Base-by-base conservation (phyloP, 2,888 invertebrate genomes). In the Tuta absoluta region DNA sequence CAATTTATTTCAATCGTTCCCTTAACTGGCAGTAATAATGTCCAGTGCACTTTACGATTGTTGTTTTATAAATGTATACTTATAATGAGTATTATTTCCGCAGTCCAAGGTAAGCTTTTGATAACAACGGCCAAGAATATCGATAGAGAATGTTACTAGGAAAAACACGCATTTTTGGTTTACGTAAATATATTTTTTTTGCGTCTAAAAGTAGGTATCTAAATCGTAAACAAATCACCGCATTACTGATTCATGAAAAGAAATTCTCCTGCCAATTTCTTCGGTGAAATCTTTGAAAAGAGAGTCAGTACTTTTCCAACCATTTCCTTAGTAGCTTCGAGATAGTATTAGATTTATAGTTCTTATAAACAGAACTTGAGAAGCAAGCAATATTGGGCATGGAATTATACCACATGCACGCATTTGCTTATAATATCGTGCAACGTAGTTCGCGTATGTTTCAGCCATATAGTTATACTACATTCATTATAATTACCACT, bases 381-480 rank as follows among this genome's bases (percentile, higher is more conserved):
- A 0, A 19, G 37, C 37, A 7, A 57, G 1, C 12, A 57, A 28
- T 57, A 33, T 57, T 17, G n/a, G 48, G 33, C 1, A 37, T 28
- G 33, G 17, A 24, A 51, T 65, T 68, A 67, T 65, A 67, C 41
- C 53, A 59, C 66, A 66, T 67, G 63, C 67, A 68, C 67, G 66
- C 65, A 56, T 65, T 68, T 66, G 33, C 41, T n/a, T 41, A 41
- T 41, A 41, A 41, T 12, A 41, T 41, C n/a, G 1, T 41, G 2
- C 1, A 41, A 41, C 41, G 41, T 41, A 14, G 14, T 41, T 14
- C 41, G 12, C 14, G 5, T 41, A 12, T 14, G n/a, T 12, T 41
- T 41, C 41, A 33, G 4, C 33, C 8, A 8, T 33, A 33, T 33
- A n/a, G n/a, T 33, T 33, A 10, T 10, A 8, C 33, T 4, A 28